Conservation (phyloP, 2,888 invertebrate species). For the Chymomyza fuscimana region DNA sequence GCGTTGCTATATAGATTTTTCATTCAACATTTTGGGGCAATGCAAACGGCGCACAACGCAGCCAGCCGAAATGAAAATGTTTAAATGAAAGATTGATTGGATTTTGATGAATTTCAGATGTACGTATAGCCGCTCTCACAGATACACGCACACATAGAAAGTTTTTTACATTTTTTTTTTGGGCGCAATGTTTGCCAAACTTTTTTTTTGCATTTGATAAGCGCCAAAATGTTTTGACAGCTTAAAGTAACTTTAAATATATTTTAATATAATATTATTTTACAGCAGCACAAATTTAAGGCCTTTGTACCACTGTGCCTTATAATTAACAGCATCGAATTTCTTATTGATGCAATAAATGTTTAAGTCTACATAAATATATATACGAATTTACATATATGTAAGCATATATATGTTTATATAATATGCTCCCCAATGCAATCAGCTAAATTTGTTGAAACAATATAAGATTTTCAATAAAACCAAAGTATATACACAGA, state of each 20-base stretch:
- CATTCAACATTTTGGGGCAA: conserved; percentile 46
- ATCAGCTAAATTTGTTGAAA: conserved; percentile 58
- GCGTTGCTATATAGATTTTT: background rate
- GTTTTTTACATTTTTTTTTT: background rate
- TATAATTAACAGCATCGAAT: conserved; percentile 36
- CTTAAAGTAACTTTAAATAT: conserved; percentile 6
- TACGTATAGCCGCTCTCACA: background rate
- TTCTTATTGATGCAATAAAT: conserved; percentile 23
- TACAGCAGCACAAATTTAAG: background rate
- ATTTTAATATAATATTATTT: no score
- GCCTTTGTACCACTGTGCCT: conserved; percentile 22
- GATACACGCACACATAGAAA: conserved; percentile 2
- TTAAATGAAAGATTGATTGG: conserved; percentile 75
- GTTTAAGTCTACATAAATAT: no score
- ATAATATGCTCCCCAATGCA: conserved; percentile 16
- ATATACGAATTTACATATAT: no score
- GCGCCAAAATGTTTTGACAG: conserved; percentile 5
- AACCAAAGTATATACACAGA: conserved; percentile 29
- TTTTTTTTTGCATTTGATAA: conserved; percentile 9
- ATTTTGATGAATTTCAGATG: conserved; percentile 68
- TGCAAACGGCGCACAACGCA: conserved; percentile 6
- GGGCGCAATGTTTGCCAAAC: background rate
- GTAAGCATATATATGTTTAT: background rate
- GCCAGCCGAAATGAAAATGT: conserved; percentile 49
- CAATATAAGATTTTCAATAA: conserved; percentile 41